Base-by-base conservation (phyloP, 1,140 invertebrate genomes). In the Belonocnema kinseyi region DNA sequence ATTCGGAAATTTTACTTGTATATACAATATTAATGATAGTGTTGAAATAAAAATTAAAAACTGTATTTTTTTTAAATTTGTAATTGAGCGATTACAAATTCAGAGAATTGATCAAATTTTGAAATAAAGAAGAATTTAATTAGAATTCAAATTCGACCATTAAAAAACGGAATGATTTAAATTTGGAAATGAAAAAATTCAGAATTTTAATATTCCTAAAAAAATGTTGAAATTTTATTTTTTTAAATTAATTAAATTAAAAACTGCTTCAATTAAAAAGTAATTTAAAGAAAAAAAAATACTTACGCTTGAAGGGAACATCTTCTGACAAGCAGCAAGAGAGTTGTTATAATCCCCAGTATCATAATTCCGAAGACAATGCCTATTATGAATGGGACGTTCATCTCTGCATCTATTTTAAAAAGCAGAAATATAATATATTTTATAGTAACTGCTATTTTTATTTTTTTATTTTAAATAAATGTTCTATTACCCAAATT, bases 281-380 rank as follows among this genome's bases (percentile, higher is more conserved):
- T 75, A 50, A 17, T 16, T 61, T 56, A 5, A 33, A 33, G 26
- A 33, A 33, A 33, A n/a, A 26, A 33, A 33, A 33, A 50, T 46
- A 89, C 88, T 89, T 78, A 90, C 89, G 80, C 78, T 77, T 87
- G 81, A 14, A 86, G 72, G 7, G 88, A 88, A 78, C 86, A 88
- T 75, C 83, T 89, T 75, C 87, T 81, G 10, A 90, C 79, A 13
- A 91, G 76, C 5, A 91, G 72, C 85, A 88, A 86, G 79, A 90
- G 79, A 5, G 87, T 90, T 16, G 81, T 86, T 21, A 88, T 10
- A 51, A 88, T 87, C 7, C 88, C 89, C 16, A 90, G 54, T 17
- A 87, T 80, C n/a, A 91, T 80, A 50, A 91, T 88, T 13, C 88
- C 87, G 74, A 90, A 87, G 10, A 91, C 80, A 19, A 86, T 77